These are phyloP conservation scores for Arctopsyche grandis DNA, from an alignment of 1,140 invertebrate genomes.

Conservation along the genomic window DNA sequence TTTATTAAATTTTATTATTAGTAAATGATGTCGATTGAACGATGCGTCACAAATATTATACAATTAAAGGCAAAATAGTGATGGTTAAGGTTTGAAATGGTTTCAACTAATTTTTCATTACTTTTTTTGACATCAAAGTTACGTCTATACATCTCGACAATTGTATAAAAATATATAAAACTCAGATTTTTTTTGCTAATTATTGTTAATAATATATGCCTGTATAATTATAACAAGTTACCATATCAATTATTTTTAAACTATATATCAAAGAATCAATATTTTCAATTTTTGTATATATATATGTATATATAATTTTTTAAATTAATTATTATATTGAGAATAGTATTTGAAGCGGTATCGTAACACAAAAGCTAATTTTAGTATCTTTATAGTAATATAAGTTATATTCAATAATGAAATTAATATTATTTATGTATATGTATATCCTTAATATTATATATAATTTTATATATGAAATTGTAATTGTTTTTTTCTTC, in stretches of 20 bases:
- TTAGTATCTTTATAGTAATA: neutral
- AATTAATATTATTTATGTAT: neutral
- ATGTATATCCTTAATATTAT: neutral
- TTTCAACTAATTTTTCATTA: constrained; percentile 26
- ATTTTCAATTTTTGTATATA: neutral
- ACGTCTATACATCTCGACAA: constrained; percentile 50
- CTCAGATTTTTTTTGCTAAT: constrained; percentile 45
- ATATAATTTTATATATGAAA: constrained; percentile 9
- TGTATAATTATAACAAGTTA: constrained; percentile 38
- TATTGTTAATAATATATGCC: constrained; percentile 47
- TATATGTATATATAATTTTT: neutral
- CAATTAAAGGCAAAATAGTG: constrained; percentile 20
- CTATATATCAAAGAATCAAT: constrained; percentile 30
- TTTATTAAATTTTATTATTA: neutral
- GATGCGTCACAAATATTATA: neutral
- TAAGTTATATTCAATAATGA: neutral
- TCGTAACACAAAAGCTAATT: constrained; percentile 27
- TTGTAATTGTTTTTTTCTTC: constrained; percentile 15
- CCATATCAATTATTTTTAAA: constrained; percentile 29
- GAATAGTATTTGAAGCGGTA: neutral
- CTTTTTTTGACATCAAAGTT: constrained; percentile 43
- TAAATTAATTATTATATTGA: neutral
- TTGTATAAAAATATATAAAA: constrained; percentile 53
- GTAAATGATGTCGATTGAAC: neutral
- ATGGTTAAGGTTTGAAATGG: constrained; percentile 1